Evolutionary conservation across 2,113 vertebrate species (phyloP).

Genomic region (Petrocephalus microphthalmus): DNA sequence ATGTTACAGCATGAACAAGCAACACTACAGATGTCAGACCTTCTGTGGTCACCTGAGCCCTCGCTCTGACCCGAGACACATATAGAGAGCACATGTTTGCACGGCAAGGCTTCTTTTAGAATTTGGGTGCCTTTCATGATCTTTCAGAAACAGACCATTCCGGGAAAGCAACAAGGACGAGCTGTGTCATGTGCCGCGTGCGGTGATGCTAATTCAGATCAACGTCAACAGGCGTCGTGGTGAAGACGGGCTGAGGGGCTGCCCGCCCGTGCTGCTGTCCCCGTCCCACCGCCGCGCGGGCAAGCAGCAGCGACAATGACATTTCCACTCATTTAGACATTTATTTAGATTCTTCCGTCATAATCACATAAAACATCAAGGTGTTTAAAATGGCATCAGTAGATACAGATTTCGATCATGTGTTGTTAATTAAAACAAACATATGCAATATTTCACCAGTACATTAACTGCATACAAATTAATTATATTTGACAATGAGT

Average conservation of each 20-base stretch:
- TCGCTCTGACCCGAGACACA: background rate
- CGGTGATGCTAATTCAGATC: constrained; percentile 3
- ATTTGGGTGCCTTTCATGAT: background rate
- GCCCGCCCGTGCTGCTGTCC: background rate
- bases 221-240: background rate
- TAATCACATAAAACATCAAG: background rate
- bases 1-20: background rate
- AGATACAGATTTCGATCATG: background rate
- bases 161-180: constrained; percentile 3
- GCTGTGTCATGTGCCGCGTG: background rate
- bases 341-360: background rate
- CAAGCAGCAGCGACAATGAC: background rate
- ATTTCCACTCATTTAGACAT: background rate
- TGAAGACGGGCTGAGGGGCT: background rate
- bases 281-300: background rate
- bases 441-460: background rate
- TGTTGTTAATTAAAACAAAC: background rate
- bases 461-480: background rate
- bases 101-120: background rate
- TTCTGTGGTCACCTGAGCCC: background rate
- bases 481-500: background rate
- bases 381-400: background rate
- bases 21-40: background rate
- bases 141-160: background rate
- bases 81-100: background rate